These are phyloP conservation scores for Chascanopsetta lugubris DNA, from an alignment of 2,113 vertebrate species.

Conservation along the genomic window DNA sequence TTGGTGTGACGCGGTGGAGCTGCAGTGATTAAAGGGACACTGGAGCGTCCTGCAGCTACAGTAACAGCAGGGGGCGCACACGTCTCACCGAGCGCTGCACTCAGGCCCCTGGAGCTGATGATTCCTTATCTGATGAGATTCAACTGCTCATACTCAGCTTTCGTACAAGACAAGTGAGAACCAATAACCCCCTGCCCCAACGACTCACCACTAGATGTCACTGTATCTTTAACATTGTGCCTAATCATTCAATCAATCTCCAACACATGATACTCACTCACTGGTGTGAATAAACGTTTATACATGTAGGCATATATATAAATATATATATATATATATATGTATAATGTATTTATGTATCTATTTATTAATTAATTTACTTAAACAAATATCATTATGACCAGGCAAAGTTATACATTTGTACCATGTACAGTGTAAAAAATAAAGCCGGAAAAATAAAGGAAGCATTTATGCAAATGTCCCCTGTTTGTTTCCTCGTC, in stretches of 20 bases:
- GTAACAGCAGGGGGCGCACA: conserved; percentile 69
- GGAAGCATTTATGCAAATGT: background rate
- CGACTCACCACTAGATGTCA: conserved; percentile 35
- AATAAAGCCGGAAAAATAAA: background rate
- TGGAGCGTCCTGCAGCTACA: background rate
- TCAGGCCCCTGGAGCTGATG: conserved; percentile 28
- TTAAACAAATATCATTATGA: no score
- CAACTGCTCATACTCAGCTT: conserved; percentile 68
- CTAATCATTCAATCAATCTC: no score
- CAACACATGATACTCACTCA: no score
- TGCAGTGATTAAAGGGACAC: background rate
- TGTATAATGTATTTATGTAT: no score
- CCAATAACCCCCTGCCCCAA: conserved; percentile 41
- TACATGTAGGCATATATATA: no score
- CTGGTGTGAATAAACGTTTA: no score
- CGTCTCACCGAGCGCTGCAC: conserved; percentile 30
- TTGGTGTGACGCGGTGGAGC: background rate
- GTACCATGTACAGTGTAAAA: background rate
- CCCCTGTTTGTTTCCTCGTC: no score
- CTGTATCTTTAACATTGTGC: no score
- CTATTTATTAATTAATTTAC: no score
- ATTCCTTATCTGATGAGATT: conserved; percentile 69
- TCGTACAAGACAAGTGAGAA: conserved; percentile 61
- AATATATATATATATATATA: no score
- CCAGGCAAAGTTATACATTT: no score